These are phyloP conservation scores for Nomada fabriciana DNA, from an alignment of 2,888 invertebrate species.

Conservation along the genomic window DNA sequence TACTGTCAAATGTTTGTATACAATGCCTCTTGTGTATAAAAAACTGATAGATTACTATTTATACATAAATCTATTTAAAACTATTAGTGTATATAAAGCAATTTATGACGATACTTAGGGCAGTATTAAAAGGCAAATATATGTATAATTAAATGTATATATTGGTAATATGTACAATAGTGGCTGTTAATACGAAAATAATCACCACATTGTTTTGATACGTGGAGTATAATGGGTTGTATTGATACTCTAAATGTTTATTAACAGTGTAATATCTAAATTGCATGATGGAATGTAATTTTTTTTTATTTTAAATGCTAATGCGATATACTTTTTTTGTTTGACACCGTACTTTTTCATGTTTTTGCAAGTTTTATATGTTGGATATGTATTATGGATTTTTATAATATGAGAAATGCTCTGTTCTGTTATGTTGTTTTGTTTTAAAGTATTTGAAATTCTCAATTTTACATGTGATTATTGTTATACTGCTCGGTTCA, in stretches of 20 bases:
- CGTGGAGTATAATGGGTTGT: constrained; percentile 45
- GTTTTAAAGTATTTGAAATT: constrained; percentile 34
- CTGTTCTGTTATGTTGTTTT: constrained; percentile 24
- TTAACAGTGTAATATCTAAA: constrained; percentile 57
- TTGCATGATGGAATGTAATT: constrained; percentile 59
- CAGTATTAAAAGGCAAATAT: not conserved
- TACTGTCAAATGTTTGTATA: not conserved
- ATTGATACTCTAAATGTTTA: constrained; percentile 50
- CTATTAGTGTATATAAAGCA: not conserved
- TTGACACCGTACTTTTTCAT: constrained; percentile 16
- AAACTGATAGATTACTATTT: constrained; percentile 2
- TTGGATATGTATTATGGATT: constrained; percentile 34
- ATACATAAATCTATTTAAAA: constrained; percentile 17
- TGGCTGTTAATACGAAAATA: not conserved
- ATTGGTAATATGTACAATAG: not conserved
- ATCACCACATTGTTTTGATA: constrained; percentile 47
- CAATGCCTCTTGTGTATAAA: not conserved
- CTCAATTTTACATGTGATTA: constrained; percentile 29
- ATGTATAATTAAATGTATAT: constrained; percentile 1
- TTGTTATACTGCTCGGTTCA: constrained; percentile 36
- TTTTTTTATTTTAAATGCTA: constrained; percentile 37
- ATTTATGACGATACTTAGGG: constrained; percentile 3
- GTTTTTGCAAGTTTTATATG: constrained; percentile 33
- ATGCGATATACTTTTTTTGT: constrained; percentile 31
- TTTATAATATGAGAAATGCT: constrained; percentile 16